These are phyloP conservation scores for Dipus sagitta DNA, from an alignment of 2,797 vertebrate species.

Conservation along the genomic window DNA sequence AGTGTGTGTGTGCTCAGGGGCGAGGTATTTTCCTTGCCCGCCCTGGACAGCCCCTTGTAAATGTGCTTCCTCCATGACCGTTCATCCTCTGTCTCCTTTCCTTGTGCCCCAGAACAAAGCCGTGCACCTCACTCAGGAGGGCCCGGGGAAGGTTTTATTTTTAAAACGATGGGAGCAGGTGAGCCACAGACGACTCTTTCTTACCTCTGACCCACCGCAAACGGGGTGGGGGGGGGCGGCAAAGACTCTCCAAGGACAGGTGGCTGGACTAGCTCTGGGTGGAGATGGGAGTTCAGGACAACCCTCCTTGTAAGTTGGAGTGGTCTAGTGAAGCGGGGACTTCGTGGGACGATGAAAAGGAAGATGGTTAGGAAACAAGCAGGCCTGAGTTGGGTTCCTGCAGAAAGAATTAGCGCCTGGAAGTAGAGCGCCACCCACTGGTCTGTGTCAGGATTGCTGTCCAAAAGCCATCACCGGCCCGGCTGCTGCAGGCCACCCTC, in stretches of 20 bases:
- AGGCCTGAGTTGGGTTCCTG: not conserved
- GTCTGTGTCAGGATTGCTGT: not conserved
- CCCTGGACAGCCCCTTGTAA: constrained; percentile 73
- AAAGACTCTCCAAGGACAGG: constrained; percentile 44
- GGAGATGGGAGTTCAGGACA: not conserved
- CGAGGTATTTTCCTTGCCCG: constrained; percentile 72
- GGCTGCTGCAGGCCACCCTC: not conserved
- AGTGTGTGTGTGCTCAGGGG: not conserved
- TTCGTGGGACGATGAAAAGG: not conserved
- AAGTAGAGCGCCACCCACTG: not conserved
- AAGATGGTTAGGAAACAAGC: not conserved
- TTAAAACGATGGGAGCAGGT: constrained; percentile 65
- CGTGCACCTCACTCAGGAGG: constrained; percentile 67
- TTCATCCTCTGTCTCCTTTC: constrained; percentile 80
- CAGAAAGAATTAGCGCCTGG: not conserved
- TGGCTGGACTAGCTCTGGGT: not conserved
- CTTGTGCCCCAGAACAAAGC: constrained; percentile 82
- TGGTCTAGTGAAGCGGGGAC: not conserved
- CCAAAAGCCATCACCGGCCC: not conserved
- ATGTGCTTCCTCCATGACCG: constrained; percentile 80
- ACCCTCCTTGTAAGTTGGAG: not conserved
- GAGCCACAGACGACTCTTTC: constrained; percentile 62
- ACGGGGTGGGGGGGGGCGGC: not conserved
- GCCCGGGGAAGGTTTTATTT: constrained; percentile 74
- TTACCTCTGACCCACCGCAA: constrained; percentile 11